Evolutionary conservation across 2,888 invertebrate species (phyloP).

Genomic region (Acronicta leporina): DNA sequence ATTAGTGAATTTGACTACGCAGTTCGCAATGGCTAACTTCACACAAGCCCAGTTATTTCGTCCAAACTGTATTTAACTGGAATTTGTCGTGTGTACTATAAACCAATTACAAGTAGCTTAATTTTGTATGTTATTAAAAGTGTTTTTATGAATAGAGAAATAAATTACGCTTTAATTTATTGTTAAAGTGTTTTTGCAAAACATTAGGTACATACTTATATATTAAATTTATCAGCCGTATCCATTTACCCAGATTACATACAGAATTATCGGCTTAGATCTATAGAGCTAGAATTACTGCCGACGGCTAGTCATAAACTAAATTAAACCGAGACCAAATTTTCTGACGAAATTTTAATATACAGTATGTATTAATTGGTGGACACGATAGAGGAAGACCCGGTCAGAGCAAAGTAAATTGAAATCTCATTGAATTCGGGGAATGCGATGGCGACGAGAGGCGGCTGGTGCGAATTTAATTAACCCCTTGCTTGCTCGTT

Average conservation of each 20-base stretch:
- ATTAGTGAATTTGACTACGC: no score
- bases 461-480: slow-evolving; percentile 88
- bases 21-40: no score
- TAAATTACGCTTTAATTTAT: no score
- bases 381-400: slow-evolving; percentile 72
- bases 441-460: slow-evolving; percentile 85
- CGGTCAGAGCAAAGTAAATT: slow-evolving; percentile 85
- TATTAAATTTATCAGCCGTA: no score
- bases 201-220: no score
- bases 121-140: no score
- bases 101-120: no score
- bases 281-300: background rate
- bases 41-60: no score
- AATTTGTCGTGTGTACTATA: no score
- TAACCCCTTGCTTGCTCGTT: slow-evolving; percentile 86
- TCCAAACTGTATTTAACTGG: no score
- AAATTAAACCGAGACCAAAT: slow-evolving; percentile 28
- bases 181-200: no score
- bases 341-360: slow-evolving; percentile 62
- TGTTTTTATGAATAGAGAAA: no score
- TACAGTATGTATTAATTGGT: slow-evolving; percentile 76
- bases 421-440: slow-evolving; percentile 88
- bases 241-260: background rate
- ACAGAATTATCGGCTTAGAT: background rate
- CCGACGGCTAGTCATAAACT: background rate